Evolutionary conservation across 2,113 vertebrate species (phyloP).

Genomic region (Ictidomys tridecemlineatus): DNA sequence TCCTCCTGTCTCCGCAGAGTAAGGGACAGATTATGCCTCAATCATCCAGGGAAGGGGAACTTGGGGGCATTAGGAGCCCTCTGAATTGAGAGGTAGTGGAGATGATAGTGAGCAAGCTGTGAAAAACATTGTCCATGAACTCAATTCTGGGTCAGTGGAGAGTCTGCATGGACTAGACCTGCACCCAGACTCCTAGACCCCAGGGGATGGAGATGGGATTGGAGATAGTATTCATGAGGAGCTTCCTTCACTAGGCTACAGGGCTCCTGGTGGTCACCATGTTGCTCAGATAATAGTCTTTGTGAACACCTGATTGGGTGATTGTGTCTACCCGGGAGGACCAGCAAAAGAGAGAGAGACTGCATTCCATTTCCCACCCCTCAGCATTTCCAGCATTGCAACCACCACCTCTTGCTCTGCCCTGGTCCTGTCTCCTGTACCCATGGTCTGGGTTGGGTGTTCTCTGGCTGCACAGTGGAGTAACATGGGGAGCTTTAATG

Average conservation of each 20-base stretch:
- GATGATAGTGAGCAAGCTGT: neutral
- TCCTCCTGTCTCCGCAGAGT: neutral
- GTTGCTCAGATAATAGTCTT: neutral
- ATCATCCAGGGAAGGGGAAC: neutral
- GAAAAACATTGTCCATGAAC: neutral
- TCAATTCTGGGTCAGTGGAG: neutral
- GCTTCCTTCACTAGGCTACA: neutral
- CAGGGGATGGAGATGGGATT: neutral
- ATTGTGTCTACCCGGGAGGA: neutral
- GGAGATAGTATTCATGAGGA: too few relatives aligned
- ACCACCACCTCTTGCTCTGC: neutral
- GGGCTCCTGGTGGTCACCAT: neutral
- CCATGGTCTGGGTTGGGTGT: neutral
- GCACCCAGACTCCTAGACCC: neutral
- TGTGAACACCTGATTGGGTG: neutral
- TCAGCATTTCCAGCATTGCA: neutral
- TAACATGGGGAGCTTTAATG: neutral
- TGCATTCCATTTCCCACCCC: neutral
- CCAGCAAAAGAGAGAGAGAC: neutral
- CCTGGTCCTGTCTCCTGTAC: too few relatives aligned
- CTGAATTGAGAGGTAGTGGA: neutral
- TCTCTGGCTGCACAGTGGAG: neutral
- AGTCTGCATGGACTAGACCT: neutral
- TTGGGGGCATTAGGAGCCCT: neutral
- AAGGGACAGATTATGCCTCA: neutral